These are phyloP conservation scores for Lithobius niger DNA, from an alignment of 1,140 invertebrate genomes.

Conservation along the genomic window DNA sequence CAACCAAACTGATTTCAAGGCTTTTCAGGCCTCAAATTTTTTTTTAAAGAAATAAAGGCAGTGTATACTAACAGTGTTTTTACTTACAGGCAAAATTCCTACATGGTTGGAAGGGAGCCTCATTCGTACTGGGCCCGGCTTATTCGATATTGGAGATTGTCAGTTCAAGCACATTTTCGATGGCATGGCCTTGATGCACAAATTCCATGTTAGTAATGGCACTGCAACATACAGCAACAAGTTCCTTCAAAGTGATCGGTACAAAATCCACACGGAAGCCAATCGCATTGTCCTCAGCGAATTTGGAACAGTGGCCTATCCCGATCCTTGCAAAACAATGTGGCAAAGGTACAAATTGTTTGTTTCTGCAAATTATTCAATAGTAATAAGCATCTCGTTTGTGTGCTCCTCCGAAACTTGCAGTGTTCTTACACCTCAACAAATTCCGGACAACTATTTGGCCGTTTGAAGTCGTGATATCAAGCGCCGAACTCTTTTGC, in stretches of 20 bases:
- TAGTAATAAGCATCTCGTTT: no score
- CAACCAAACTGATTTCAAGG: no score
- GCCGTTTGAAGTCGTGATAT: no score
- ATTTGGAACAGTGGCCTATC: constrained; percentile 23
- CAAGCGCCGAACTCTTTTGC: no score
- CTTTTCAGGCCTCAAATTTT: no score
- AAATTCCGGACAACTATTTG: no score
- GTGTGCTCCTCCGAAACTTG: no score
- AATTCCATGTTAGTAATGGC: constrained; percentile 26
- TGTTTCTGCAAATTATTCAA: background rate
- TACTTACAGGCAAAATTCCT: background rate
- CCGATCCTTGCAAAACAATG: constrained; percentile 27
- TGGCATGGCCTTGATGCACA: constrained; percentile 32
- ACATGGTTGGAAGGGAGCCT: constrained; percentile 3
- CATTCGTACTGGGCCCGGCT: constrained; percentile 25
- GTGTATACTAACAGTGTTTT: no score
- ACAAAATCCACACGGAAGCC: constrained; percentile 25
- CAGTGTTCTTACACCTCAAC: no score
- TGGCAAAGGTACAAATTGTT: constrained; percentile 14
- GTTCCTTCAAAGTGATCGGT: constrained; percentile 32
- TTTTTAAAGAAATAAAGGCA: no score
- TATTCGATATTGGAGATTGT: constrained; percentile 21
- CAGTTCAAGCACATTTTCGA: constrained; percentile 33
- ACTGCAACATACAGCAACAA: constrained; percentile 26
- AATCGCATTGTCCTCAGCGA: constrained; percentile 22